Evolutionary conservation across 2,888 invertebrate genomes (phyloP).

Genomic region (Tetropium fuscum): DNA sequence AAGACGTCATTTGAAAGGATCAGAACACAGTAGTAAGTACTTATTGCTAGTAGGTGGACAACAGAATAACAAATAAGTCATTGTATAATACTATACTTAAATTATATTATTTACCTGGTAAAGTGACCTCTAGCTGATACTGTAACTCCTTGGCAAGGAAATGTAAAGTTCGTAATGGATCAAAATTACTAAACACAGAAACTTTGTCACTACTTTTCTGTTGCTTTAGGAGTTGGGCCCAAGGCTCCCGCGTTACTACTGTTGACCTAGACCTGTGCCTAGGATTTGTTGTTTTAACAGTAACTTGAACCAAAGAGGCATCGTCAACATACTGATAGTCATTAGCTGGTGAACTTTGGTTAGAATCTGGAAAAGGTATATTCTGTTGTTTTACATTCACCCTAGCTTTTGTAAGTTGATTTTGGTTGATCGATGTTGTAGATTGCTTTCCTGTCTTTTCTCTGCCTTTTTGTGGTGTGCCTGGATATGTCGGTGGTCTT

Average conservation of each 20-base stretch:
- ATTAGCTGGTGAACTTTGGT: slow-evolving; percentile 14
- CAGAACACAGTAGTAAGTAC: too few relatives aligned
- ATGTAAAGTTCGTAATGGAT: slow-evolving; percentile 63
- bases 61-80: too few relatives aligned
- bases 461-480: slow-evolving; percentile 17
- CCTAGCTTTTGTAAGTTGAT: slow-evolving; percentile 34
- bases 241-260: slow-evolving; percentile 41
- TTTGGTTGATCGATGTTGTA: slow-evolving; percentile 32
- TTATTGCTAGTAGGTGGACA: too few relatives aligned
- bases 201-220: slow-evolving; percentile 51
- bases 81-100: too few relatives aligned
- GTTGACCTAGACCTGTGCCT: slow-evolving; percentile 49
- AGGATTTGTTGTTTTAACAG: slow-evolving; percentile 50
- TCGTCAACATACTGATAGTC: slow-evolving; percentile 44
- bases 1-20: too few relatives aligned
- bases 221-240: slow-evolving; percentile 56
- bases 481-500: slow-evolving; percentile 7
- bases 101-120: slow-evolving; percentile 56
- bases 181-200: slow-evolving; percentile 59
- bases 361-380: slow-evolving; percentile 6
- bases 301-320: slow-evolving; percentile 49
- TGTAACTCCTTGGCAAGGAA: slow-evolving; percentile 63
- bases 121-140: slow-evolving; percentile 52
- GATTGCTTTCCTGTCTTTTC: slow-evolving; percentile 34
- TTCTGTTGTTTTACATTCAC: slow-evolving; percentile 38